Evolutionary conservation across 2,113 vertebrate species (phyloP), one percentile per base, ranked within the genome.

Genomic region (Antechinus stuartii): DNA sequence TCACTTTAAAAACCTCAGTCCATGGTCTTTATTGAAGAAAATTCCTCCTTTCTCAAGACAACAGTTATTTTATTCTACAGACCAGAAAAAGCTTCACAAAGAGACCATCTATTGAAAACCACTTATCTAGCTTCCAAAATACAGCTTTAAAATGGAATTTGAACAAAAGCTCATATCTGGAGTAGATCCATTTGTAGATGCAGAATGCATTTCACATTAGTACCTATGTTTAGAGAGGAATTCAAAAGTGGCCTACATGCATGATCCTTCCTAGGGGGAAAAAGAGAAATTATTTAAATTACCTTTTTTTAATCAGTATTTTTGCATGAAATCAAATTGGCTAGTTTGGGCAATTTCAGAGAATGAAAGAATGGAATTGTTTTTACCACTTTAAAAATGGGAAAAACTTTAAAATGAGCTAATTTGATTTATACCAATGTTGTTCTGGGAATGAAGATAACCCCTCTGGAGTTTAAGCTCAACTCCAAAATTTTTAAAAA

Each of bases 361-460:
- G 35, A 76, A 76, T 76, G 68, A 42, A 42, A n/a, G 68, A 76
- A 8, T 76, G n/a, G n/a, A 22, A 76, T 76, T 76, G 68, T 76
- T 76, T 76, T 76, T 7, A n/a, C 4, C 68, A 76, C 68, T 76
- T n/a, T 76, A 76, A 76, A n/a, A 76, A 76, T n/a, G 6, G 19
- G 46, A 76, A 76, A 76, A 76, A n/a, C n/a, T 57, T n/a, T n/a
- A 16, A 92, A 92, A 55, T 42, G 55, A 89, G 47, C 5, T 54
- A 22, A 76, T 76, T 94, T 93, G 89, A 76, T 19, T 93, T 91
- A 49, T 0, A 91, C 35, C 2, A 0, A 11, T 61, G 55, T 12
- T 1, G 42, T 24, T 90, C 89, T 90, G 47, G 26, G 93, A 97
- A 94, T 55, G 89, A 95, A 84, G 30, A 47, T 91, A 6, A 92